Percentiles rank a stretch among this genome's conserved stretches.
Conservation (phyloP, 2,797 vertebrate species). For the Gastrophryne carolinensis region DNA sequence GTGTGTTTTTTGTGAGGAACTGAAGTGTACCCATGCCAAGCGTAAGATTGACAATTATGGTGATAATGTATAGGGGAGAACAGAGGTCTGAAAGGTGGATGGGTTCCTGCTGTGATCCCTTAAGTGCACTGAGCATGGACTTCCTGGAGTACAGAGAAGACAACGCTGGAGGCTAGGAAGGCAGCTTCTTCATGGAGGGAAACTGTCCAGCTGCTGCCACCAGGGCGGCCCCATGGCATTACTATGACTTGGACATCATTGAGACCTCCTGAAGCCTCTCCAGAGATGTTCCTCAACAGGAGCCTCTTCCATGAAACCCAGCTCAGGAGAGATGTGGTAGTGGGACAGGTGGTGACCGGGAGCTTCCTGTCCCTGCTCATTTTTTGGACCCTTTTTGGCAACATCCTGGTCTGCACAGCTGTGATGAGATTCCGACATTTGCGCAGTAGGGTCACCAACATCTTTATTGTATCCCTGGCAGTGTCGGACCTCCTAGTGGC, state of each 20-base stretch:
- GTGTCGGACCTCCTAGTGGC: constrained; percentile 91
- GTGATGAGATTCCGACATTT: constrained; percentile 86
- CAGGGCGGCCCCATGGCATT: constrained; percentile 13
- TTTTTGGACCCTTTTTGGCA: constrained; percentile 89
- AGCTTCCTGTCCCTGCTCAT: constrained; percentile 83
- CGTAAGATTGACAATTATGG: not conserved
- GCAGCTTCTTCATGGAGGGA: constrained; percentile 27
- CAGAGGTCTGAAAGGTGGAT: constrained; percentile 3
- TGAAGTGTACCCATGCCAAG: not conserved
- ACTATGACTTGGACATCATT: constrained; percentile 19
- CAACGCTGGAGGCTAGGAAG: constrained; percentile 32
- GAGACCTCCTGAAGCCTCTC: not conserved
- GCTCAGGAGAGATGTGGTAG: constrained; percentile 53
- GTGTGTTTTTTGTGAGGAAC: not conserved
- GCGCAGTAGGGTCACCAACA: constrained; percentile 87
- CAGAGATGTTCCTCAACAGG: constrained; percentile 41
- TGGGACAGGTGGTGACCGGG: constrained; percentile 74
- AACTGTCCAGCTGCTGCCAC: not conserved
- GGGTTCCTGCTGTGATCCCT: constrained; percentile 1
- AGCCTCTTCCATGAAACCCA: constrained; percentile 4
- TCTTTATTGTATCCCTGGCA: constrained; percentile 91
- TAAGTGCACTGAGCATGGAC: not conserved
- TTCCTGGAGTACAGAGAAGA: constrained; percentile 1
- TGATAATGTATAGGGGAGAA: constrained; percentile 28
- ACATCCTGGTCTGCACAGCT: constrained; percentile 86